Conservation (phyloP, 2,797 vertebrate genomes). For the Perdix hodgsoniae region DNA sequence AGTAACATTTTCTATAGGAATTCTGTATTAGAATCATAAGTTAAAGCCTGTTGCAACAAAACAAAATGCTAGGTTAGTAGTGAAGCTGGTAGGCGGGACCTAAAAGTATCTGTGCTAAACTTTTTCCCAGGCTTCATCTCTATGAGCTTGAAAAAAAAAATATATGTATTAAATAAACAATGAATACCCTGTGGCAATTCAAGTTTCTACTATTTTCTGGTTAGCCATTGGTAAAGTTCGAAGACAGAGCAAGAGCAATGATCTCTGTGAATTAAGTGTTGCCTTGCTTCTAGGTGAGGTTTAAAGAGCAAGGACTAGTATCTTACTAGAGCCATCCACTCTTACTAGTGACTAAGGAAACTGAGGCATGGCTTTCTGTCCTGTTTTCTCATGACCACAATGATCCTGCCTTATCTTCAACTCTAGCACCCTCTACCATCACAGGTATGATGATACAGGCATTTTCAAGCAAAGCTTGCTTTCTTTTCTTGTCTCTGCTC, state of each 20-base stretch:
- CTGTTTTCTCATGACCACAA: neutral
- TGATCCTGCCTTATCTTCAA: neutral
- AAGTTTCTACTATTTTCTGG: neutral
- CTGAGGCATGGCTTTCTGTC: neutral
- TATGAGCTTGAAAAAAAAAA: neutral
- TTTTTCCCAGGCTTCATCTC: neutral
- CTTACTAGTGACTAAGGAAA: neutral
- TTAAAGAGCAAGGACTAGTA: neutral
- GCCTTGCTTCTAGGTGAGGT: neutral
- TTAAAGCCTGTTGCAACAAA: neutral
- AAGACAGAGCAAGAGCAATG: neutral
- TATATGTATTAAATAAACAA: neutral
- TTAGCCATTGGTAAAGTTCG: neutral
- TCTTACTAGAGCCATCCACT: neutral
- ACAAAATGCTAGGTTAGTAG: neutral
- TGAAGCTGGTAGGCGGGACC: neutral
- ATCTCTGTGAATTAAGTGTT: neutral
- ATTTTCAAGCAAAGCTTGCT: neutral
- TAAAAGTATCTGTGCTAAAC: neutral
- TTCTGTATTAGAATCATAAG: neutral
- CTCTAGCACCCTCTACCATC: rapidly evolving
- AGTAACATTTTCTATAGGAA: neutral
- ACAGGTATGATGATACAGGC: neutral
- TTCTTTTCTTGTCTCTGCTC: rapidly evolving
- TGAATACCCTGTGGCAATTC: neutral